A percentile compares a stretch with the other conserved stretches of the same genome.
phyloP scores from a whole-genome alignment of 2,113 vertebrate species.

The Ursus arctos region DNA sequence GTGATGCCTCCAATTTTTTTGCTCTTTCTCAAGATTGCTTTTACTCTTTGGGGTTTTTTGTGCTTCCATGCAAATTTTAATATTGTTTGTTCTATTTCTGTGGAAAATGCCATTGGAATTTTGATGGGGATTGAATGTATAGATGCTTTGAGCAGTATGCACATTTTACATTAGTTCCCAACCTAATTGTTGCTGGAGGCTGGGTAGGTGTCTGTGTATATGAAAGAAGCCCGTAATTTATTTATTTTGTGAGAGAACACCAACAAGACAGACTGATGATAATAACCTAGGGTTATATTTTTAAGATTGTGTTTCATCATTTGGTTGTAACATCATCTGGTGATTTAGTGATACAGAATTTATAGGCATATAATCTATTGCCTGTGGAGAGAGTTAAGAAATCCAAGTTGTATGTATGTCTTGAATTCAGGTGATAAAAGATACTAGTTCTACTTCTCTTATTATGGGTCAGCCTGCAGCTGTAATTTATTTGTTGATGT shows the following conservation, averaged over 20 bases:
- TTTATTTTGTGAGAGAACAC: not conserved
- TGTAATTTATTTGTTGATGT: not conserved
- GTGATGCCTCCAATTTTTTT: not conserved
- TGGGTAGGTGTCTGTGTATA: not conserved
- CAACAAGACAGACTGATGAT: not conserved
- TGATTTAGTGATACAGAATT: slow-evolving; percentile 14
- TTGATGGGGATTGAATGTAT: not conserved
- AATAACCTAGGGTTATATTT: slow-evolving; percentile 7
- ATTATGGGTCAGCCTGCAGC: not conserved
- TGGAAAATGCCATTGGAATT: not conserved
- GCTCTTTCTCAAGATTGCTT: not conserved
- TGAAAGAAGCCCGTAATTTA: not conserved
- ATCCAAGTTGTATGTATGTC: not conserved
- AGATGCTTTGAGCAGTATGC: not conserved
- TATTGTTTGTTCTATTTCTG: not conserved
- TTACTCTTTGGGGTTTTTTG: not conserved
- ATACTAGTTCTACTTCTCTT: not conserved
- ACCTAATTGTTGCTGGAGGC: not conserved
- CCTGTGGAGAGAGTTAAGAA: not conserved
- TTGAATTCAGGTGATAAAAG: not conserved
- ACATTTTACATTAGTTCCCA: not conserved
- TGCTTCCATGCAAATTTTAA: not conserved
- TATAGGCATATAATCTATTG: not conserved
- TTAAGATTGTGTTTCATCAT: not conserved
- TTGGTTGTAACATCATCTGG: not conserved